Base-by-base conservation (phyloP, 2,113 vertebrate genomes). In the Serinus canaria region DNA sequence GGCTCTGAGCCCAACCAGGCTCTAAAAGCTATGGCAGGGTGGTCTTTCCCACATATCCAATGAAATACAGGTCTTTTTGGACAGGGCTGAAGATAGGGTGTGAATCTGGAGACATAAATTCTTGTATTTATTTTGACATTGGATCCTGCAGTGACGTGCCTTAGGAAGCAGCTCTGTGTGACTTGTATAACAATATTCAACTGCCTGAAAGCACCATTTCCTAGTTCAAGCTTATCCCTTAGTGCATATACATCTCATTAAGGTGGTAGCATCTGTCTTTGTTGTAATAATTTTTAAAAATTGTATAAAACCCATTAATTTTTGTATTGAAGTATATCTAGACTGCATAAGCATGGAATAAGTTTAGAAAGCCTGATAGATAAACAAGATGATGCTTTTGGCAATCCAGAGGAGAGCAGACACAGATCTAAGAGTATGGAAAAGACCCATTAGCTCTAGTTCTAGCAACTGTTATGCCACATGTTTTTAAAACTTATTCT, bases 61-160 rank as follows among this genome's bases (percentile, higher is more conserved):
- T 59, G 43, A 81, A 94, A 52, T 44, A n/a, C 35, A 67, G 50
- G 44, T 66, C 31, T 74, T 80, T 78, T 41, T 75, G 28, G 39
- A 37, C 44, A 33, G 25, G 9, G 28, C 46, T 91, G 53, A 50
- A 89, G 49, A 28, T 37, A n/a, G n/a, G 62, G 19, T 23, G 47
- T 81, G 56, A 67, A 55, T 50, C 3, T 15, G 39, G 74, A 82
- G 81, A 89, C 35, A 19, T 76, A 79, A 70, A 23, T 74, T 69
- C 74, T 83, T 35, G 13, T 56, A 33, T 95, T 88, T 92, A 55
- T 93, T 94, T 90, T 92, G 87, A 73, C 41, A 33, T 37, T 64
- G 49, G 58, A 87, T 83, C 60, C 53, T 73, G 53, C 2, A 3
- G 59, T 77, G 74, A 43, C 0, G 0, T 46, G 47, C 2, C 2